Evolutionary conservation across 2,797 vertebrate genomes (phyloP).

Genomic region (Manis pentadactyla): DNA sequence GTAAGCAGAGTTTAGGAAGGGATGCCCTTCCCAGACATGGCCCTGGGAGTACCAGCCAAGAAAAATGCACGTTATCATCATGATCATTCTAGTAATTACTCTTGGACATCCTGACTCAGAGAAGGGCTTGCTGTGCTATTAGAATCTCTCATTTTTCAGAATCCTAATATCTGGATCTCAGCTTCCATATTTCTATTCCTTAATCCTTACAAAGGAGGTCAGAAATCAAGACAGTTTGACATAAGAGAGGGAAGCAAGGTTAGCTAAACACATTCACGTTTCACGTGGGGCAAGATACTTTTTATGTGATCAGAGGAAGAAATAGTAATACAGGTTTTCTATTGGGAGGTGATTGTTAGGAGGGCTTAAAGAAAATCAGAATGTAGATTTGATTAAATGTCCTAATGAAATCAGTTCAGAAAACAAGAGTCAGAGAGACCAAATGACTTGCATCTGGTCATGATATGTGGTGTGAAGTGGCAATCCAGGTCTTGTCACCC

Average conservation of each 20-base stretch:
- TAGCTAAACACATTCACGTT: neutral
- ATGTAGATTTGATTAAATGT: neutral
- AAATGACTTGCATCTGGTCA: neutral
- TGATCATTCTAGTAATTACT: neutral
- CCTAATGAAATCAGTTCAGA: neutral
- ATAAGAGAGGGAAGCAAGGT: neutral
- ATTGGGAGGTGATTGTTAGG: neutral
- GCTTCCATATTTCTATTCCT: neutral
- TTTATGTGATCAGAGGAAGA: neutral
- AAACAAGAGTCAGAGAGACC: neutral
- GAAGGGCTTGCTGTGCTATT: neutral
- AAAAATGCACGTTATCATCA: neutral
- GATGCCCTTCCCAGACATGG: neutral
- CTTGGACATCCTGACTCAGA: neutral
- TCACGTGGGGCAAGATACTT: neutral
- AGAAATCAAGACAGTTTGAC: neutral
- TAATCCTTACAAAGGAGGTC: neutral
- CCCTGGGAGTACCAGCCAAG: neutral
- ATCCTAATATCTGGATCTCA: neutral
- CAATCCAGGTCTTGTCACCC: neutral
- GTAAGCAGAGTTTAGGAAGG: neutral
- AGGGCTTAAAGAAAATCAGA: neutral
- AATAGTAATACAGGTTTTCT: neutral
- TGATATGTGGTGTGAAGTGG: accelerated
- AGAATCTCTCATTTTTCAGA: neutral